Percentiles rank a stretch among this genome's conserved stretches.
Conservation (phyloP, 2,113 vertebrate genomes). For the Neogale vison region DNA sequence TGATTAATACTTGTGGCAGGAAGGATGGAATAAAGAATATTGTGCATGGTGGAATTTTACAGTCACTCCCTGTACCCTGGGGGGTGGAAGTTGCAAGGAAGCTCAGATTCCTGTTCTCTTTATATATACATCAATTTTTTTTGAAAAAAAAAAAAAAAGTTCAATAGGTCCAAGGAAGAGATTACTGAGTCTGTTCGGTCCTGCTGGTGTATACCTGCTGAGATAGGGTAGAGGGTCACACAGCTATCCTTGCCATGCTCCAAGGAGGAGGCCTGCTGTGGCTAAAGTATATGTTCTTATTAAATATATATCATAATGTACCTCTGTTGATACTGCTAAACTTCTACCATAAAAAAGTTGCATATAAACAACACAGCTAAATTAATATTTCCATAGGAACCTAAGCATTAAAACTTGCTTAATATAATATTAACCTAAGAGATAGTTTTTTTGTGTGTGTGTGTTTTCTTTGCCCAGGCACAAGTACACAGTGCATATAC, state of each 20-base stretch:
- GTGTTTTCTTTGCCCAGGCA: not conserved
- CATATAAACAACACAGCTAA: not conserved
- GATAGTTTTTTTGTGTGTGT: not conserved
- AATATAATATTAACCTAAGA: not conserved
- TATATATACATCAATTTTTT: slow-evolving; percentile 37
- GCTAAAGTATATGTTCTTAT: slow-evolving; percentile 61
- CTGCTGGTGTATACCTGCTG: slow-evolving; percentile 67
- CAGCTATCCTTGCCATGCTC: slow-evolving; percentile 28
- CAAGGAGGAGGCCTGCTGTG: slow-evolving; percentile 63
- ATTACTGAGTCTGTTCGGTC: slow-evolving; percentile 46
- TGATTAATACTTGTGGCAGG: slow-evolving; percentile 45
- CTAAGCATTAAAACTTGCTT: slow-evolving; percentile 14
- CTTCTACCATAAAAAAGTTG: slow-evolving; percentile 11
- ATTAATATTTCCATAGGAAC: slow-evolving; percentile 26
- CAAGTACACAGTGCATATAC: not conserved
- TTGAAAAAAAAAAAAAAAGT: not conserved
- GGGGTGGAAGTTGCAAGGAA: slow-evolving; percentile 50
- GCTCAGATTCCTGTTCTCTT: slow-evolving; percentile 56
- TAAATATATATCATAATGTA: slow-evolving; percentile 58
- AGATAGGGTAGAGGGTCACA: slow-evolving; percentile 52
- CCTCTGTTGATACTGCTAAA: slow-evolving; percentile 58
- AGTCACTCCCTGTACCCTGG: slow-evolving; percentile 39
- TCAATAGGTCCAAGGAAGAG: slow-evolving; percentile 60
- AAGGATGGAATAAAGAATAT: slow-evolving; percentile 50
- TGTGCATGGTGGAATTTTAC: slow-evolving; percentile 46